Evolutionary conservation across 2,113 vertebrate genomes (phyloP).

Genomic region (Syrrhaptes paradoxus): DNA sequence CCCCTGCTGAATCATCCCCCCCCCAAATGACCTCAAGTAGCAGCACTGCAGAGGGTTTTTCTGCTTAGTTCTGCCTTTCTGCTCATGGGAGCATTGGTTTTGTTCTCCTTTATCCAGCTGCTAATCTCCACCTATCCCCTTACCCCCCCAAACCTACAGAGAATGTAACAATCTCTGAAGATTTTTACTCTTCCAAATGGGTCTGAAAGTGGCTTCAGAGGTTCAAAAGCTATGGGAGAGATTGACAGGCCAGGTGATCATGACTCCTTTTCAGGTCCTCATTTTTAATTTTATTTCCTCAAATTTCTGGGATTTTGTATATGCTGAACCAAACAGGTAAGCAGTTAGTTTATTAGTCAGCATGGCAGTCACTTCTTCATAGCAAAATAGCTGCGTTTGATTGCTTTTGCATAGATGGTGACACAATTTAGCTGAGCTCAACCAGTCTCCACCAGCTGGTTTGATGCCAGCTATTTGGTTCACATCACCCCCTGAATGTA

Average conservation of each 20-base stretch:
- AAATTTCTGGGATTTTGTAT: neutral
- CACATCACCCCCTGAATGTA: fast-evolving
- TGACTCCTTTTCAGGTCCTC: neutral
- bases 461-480: neutral
- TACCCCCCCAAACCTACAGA: neutral
- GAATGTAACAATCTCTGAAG: neutral
- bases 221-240: neutral
- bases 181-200: neutral
- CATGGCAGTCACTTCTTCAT: neutral
- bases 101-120: neutral
- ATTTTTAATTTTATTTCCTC: neutral
- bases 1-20: too few species aligned
- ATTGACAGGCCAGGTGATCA: neutral
- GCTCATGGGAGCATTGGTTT: neutral
- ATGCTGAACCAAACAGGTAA: neutral
- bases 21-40: neutral
- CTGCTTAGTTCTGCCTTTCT: neutral
- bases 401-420: neutral
- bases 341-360: neutral
- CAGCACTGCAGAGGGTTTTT: neutral
- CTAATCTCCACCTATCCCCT: neutral
- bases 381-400: neutral
- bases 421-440: neutral
- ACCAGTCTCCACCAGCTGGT: neutral
- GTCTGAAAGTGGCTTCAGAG: neutral